Evolutionary conservation across 2,888 invertebrate genomes (phyloP).

Genomic region (Cheilosia variabilis): DNA sequence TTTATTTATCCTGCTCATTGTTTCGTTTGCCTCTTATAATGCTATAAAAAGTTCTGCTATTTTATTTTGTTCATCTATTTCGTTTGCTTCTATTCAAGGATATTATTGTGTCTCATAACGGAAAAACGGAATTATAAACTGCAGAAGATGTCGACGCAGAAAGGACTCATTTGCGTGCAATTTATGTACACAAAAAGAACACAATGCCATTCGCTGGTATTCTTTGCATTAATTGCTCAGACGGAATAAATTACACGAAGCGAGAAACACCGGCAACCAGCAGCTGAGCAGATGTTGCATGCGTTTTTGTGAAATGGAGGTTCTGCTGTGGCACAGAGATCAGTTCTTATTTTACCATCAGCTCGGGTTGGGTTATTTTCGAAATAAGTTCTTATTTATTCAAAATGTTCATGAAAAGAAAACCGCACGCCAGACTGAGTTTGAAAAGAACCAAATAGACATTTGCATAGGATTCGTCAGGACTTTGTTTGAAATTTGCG

Average conservation of each 20-base stretch:
- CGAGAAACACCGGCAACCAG: constrained; percentile 54
- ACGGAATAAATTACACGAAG: constrained; percentile 76
- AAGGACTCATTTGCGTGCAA: constrained; percentile 72
- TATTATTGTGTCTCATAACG: constrained; percentile 60
- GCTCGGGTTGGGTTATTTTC: constrained; percentile 18
- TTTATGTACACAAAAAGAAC: constrained; percentile 73
- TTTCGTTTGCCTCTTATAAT: constrained; percentile 68
- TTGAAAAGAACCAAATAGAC: not conserved
- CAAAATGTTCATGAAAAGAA: constrained; percentile 46
- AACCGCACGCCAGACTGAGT: constrained; percentile 22
- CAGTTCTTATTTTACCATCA: constrained; percentile 26
- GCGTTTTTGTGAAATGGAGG: constrained; percentile 11
- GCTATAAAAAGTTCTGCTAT: constrained; percentile 62
- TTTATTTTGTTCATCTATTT: constrained; percentile 20
- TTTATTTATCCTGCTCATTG: constrained; percentile 64
- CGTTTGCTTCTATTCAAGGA: constrained; percentile 46
- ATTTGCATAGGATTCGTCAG: not conserved
- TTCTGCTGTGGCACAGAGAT: constrained; percentile 6
- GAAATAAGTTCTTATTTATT: constrained; percentile 58
- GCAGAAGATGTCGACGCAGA: constrained; percentile 63
- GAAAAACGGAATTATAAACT: constrained; percentile 55
- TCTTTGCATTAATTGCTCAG: constrained; percentile 76
- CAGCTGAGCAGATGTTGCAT: constrained; percentile 73
- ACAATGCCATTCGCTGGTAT: constrained; percentile 65
- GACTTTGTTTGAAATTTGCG: not conserved